Percentiles rank a stretch among this genome's conserved stretches.
Conservation (phyloP, 2,797 vertebrate species). For the Macrochelys suwanniensis region DNA sequence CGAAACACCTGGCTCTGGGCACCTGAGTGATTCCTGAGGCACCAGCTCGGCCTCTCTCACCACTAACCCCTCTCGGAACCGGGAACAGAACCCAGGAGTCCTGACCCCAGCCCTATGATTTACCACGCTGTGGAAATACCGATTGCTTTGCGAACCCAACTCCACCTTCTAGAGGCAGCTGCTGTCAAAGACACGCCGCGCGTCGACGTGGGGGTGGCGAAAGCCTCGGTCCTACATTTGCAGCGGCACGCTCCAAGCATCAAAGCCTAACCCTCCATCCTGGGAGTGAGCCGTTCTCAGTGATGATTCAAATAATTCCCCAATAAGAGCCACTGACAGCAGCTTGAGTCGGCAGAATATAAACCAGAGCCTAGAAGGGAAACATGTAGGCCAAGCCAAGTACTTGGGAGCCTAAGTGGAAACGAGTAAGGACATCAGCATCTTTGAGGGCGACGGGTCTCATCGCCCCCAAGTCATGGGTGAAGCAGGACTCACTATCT, state of each 20-base stretch:
- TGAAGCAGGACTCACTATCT: background rate
- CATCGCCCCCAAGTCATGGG: background rate
- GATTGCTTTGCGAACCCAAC: background rate
- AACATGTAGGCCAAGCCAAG: background rate
- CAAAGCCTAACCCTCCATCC: background rate
- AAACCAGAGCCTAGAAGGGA: no score
- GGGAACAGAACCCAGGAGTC: fast-evolving
- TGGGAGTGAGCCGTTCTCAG: constrained; percentile 21
- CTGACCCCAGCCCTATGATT: background rate
- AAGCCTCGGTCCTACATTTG: no score
- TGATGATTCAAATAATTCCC: constrained; percentile 59
- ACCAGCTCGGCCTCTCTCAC: background rate
- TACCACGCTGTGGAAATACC: background rate
- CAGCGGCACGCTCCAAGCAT: no score
- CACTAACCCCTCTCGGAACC: fast-evolving
- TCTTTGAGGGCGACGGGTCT: background rate
- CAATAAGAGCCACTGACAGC: background rate
- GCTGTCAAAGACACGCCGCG: no score
- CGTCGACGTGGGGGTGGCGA: no score
- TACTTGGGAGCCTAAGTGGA: background rate
- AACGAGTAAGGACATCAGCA: background rate
- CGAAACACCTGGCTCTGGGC: background rate
- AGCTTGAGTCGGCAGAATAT: background rate
- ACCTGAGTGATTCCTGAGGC: no score
- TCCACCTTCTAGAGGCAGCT: background rate